phyloP scores from a whole-genome alignment of 2,888 invertebrate genomes.

The Liodrosophila aerea region DNA sequence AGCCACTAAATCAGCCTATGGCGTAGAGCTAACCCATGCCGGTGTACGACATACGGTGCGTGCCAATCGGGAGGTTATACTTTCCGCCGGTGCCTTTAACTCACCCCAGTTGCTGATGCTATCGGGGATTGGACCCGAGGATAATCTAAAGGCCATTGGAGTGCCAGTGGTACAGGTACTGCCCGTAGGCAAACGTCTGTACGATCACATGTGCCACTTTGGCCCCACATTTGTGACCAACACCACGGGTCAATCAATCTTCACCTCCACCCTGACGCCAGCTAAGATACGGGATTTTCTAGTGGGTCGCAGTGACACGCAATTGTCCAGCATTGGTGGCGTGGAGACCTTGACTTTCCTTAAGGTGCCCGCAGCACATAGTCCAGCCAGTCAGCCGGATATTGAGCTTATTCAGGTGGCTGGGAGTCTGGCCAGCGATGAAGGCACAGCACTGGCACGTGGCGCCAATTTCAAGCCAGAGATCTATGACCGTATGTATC shows the following conservation, averaged over 20 bases:
- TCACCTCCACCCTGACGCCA: constrained; percentile 40
- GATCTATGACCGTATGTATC: constrained; percentile 84
- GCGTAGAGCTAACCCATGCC: constrained; percentile 86
- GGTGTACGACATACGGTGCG: constrained; percentile 83
- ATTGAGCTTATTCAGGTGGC: constrained; percentile 86
- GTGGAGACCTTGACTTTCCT: constrained; percentile 87
- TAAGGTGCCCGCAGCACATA: constrained; percentile 84
- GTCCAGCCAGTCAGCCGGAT: constrained; percentile 86
- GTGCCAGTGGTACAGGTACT: constrained; percentile 86
- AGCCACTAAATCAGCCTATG: constrained; percentile 85
- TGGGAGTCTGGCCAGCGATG: constrained; percentile 86
- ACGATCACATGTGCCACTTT: constrained; percentile 84
- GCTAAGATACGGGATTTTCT: constrained; percentile 56
- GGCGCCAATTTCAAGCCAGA: constrained; percentile 85
- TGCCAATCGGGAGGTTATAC: constrained; percentile 90
- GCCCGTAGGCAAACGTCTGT: constrained; percentile 87
- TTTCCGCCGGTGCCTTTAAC: constrained; percentile 93
- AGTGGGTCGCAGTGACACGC: constrained; percentile 80
- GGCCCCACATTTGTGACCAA: constrained; percentile 81
- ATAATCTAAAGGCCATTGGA: constrained; percentile 84
- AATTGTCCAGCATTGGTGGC: constrained; percentile 84
- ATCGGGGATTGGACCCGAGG: constrained; percentile 87
- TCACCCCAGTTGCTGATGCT: constrained; percentile 95
- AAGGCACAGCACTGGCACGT: constrained; percentile 84
- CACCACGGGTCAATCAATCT: constrained; percentile 72